Evolutionary conservation across 2,113 vertebrate genomes (phyloP).

Genomic region (Gavia stellata): DNA sequence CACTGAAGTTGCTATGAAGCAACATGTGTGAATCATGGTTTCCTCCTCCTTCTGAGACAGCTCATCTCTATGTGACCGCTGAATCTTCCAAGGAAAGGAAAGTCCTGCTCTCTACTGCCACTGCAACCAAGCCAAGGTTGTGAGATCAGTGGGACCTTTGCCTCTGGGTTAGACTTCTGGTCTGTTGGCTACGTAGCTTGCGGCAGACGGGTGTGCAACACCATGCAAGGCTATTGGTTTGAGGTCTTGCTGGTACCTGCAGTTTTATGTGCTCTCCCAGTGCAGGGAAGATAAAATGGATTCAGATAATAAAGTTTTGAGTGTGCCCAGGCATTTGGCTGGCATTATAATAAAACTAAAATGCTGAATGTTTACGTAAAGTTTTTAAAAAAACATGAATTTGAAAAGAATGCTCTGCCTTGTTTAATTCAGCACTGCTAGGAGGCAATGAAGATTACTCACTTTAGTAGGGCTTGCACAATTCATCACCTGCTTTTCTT

Average conservation of each 20-base stretch:
- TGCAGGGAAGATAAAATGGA: neutral
- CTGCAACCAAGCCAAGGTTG: neutral
- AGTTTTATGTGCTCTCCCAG: neutral
- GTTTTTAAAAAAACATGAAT: neutral
- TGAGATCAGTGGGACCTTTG: neutral
- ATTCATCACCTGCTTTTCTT: neutral
- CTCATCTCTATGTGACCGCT: neutral
- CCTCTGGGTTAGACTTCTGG: neutral
- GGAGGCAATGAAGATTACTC: neutral
- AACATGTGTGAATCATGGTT: neutral
- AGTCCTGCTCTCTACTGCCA: neutral
- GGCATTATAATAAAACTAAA: neutral
- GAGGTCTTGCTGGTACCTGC: neutral
- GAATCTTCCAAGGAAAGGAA: neutral
- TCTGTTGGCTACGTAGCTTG: neutral
- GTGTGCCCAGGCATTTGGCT: neutral
- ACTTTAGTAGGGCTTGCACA: neutral
- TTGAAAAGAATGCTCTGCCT: neutral
- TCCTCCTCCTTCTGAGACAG: neutral
- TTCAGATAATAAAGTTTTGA: neutral
- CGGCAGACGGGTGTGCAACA: neutral
- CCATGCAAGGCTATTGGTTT: neutral
- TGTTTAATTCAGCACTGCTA: neutral
- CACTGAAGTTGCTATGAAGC: neutral
- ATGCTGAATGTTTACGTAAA: neutral